phyloP scores from a whole-genome alignment of 2,797 vertebrate genomes.

The Ptychobarbus kaznakovi region DNA sequence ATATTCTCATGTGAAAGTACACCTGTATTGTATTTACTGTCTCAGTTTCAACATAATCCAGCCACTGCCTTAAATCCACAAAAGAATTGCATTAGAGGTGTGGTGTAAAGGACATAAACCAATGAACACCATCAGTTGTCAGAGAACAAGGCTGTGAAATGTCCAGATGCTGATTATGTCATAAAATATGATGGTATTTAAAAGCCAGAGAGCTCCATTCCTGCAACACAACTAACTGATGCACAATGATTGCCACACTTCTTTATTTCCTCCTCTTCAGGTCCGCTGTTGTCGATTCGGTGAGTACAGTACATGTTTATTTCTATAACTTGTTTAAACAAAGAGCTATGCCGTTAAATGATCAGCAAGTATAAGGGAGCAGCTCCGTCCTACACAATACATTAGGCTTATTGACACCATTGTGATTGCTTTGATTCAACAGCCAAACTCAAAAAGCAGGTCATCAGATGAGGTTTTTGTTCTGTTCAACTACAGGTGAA shows the following conservation, averaged over 20 bases:
- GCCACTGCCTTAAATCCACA: neutral
- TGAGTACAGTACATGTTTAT: slow-evolving; percentile 51
- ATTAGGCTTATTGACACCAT: neutral
- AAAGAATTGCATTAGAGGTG: neutral
- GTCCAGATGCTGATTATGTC: slow-evolving; percentile 35
- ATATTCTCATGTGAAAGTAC: neutral
- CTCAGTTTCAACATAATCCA: neutral
- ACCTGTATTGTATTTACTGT: neutral
- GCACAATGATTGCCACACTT: slow-evolving; percentile 69
- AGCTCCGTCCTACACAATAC: neutral
- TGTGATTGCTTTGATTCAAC: neutral
- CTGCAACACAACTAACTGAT: slow-evolving; percentile 55
- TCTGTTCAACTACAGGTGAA: neutral
- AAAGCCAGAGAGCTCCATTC: slow-evolving; percentile 49
- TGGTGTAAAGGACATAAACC: slow-evolving; percentile 10
- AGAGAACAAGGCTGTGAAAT: slow-evolving; percentile 34
- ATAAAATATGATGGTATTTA: slow-evolving; percentile 60
- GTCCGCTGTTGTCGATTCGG: slow-evolving; percentile 64
- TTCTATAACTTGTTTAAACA: neutral
- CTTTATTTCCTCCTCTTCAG: slow-evolving; percentile 67
- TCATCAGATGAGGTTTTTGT: neutral
- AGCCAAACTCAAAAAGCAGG: neutral
- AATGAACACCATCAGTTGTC: slow-evolving; percentile 5
- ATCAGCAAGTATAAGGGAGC: neutral
- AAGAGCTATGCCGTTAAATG: neutral